A percentile compares a stretch with the other conserved stretches of the same genome.
phyloP scores from a whole-genome alignment of 1,140 invertebrate species.

The Zaprionus vittiger region DNA sequence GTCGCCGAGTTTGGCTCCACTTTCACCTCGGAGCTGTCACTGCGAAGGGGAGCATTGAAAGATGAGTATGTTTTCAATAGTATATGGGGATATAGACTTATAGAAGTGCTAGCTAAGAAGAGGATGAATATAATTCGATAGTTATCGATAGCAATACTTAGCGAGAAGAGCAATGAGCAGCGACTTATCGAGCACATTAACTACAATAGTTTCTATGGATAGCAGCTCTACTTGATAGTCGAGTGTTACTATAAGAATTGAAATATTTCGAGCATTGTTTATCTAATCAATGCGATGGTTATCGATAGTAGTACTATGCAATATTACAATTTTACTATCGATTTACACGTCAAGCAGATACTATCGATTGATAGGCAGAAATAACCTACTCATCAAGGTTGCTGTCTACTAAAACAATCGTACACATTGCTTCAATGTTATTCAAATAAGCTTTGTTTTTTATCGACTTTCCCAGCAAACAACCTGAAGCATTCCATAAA shows the following conservation, averaged over 20 bases:
- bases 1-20: slow-evolving; percentile 57
- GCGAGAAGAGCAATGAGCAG: no score
- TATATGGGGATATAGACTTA: not conserved
- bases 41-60: slow-evolving; percentile 8
- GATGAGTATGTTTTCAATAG: not conserved
- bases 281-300: no score
- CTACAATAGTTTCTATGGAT: no score
- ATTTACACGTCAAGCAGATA: not conserved
- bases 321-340: not conserved
- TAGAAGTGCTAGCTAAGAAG: not conserved
- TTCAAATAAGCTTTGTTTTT: not conserved
- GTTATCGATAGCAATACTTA: no score
- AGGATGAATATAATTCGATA: no score
- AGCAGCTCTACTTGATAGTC: no score
- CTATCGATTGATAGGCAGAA: not conserved
- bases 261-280: no score
- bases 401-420: no score
- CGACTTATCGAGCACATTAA: no score
- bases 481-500: not conserved
- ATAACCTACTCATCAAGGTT: not conserved
- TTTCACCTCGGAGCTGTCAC: slow-evolving; percentile 45
- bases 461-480: not conserved
- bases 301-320: no score
- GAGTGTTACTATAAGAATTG: no score
- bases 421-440: not conserved